These are phyloP conservation scores for Daboia siamensis DNA, from an alignment of 2,113 vertebrate species.

Conservation along the genomic window DNA sequence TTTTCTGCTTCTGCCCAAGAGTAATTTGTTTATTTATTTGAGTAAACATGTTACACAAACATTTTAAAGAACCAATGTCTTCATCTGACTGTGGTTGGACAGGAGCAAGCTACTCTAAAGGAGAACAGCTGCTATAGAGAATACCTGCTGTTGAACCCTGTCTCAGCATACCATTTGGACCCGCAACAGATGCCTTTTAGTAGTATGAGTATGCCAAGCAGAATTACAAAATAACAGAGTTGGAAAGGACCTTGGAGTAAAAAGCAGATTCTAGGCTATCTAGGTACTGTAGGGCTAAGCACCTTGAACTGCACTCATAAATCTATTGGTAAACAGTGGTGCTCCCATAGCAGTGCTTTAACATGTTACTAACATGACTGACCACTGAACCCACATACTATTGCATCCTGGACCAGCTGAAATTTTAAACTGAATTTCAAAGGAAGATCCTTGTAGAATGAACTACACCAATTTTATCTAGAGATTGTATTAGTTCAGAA, in stretches of 20 bases:
- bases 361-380: not conserved
- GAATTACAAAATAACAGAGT: not conserved
- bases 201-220: not conserved
- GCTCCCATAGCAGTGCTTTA: not conserved
- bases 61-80: not conserved
- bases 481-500: not conserved
- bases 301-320: not conserved
- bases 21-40: not conserved
- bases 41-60: not conserved
- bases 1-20: not conserved
- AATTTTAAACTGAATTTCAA: not conserved
- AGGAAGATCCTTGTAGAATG: not conserved
- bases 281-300: not conserved
- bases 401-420: not conserved
- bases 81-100: not conserved
- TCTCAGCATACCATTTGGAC: not conserved
- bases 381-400: not conserved
- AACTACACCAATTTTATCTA: not conserved
- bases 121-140: not conserved
- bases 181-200: not conserved
- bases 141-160: not conserved
- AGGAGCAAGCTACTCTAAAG: not conserved
- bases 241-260: not conserved
- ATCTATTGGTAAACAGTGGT: not conserved
- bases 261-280: not conserved